These are phyloP conservation scores for Catostomus latipinnis DNA, from an alignment of 2,797 vertebrate species.

Conservation along the genomic window DNA sequence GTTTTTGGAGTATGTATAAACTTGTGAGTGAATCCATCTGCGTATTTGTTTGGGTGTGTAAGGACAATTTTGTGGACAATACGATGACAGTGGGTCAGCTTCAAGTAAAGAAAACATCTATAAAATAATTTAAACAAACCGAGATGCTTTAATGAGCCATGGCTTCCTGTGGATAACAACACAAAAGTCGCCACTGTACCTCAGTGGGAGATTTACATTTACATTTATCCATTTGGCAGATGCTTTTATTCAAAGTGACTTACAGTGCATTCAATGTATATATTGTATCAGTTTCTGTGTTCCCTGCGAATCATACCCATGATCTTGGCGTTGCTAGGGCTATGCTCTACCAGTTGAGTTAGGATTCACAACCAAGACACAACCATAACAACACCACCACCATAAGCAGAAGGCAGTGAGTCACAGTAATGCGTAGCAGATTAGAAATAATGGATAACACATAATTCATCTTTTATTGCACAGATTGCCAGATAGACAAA, in stretches of 20 bases:
- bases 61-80: constrained; percentile 11
- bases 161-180: background rate
- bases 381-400: background rate
- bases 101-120: constrained; percentile 7
- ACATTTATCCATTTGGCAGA: too few relatives aligned
- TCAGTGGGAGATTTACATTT: background rate
- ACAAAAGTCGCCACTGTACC: background rate
- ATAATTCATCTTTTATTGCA: constrained; percentile 31
- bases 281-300: too few relatives aligned
- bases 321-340: too few relatives aligned
- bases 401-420: background rate
- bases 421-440: background rate
- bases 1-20: constrained; percentile 15
- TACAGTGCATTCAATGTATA: too few relatives aligned
- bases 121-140: constrained; percentile 2
- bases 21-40: background rate
- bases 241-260: too few relatives aligned
- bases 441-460: constrained; percentile 31
- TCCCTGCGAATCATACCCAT: too few relatives aligned
- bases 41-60: background rate
- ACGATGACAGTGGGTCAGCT: background rate
- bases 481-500: constrained; percentile 38
- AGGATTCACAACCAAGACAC: background rate
- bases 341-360: too few relatives aligned
- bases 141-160: background rate